phyloP scores from a whole-genome alignment of 2,888 invertebrate species.

The Rhagophthalmus giganteus region DNA sequence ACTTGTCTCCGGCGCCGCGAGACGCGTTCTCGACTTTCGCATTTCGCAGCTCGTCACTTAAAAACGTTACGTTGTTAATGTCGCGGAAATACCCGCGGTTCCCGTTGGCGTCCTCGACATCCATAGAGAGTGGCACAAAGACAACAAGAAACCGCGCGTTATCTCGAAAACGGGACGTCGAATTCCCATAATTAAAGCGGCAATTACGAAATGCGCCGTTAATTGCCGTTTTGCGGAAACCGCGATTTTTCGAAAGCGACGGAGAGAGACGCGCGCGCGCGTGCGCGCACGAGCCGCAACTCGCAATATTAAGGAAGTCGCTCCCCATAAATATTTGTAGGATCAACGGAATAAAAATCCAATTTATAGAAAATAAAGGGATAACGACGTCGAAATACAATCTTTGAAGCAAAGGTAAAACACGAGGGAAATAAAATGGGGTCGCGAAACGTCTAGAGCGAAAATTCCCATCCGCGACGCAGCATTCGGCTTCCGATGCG shows the following conservation, averaged over 20 bases:
- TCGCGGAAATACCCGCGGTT: no score
- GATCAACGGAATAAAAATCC: conserved; percentile 12
- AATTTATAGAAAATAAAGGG: conserved; percentile 9
- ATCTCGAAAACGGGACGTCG: conserved; percentile 40
- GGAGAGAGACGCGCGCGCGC: no score
- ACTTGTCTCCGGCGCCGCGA: no score
- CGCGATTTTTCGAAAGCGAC: neutral
- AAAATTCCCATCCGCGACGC: conserved; percentile 10
- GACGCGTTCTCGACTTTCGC: no score
- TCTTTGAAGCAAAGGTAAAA: conserved; percentile 7
- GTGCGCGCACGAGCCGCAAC: no score
- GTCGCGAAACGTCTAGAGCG: conserved; percentile 6
- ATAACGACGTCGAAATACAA: conserved; percentile 9
- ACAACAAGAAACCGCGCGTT: no score
- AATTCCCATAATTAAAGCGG: conserved; percentile 34
- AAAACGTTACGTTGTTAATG: no score
- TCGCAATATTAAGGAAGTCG: no score
- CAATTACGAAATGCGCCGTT: neutral
- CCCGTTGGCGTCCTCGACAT: no score
- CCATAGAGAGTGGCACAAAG: no score
- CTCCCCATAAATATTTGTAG: conserved; percentile 1
- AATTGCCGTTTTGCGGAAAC: neutral
- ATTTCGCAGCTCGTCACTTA: no score
- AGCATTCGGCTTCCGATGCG: no score
- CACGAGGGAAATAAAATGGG: conserved; percentile 12